Evolutionary conservation across 2,888 invertebrate genomes (phyloP).

Genomic region (Brachycybe producta): DNA sequence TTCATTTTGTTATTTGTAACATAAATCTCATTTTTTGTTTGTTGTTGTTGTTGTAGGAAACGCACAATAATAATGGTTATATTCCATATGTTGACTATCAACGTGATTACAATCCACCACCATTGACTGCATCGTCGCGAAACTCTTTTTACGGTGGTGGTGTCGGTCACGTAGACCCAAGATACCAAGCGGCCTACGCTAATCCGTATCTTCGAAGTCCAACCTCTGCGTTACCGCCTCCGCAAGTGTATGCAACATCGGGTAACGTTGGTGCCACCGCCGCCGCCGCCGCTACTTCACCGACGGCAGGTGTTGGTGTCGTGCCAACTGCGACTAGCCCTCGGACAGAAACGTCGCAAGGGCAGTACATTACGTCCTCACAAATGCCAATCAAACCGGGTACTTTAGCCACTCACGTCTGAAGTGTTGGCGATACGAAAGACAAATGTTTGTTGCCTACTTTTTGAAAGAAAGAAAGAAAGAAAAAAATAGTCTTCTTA

Average conservation of each 20-base stretch:
- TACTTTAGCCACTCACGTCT: constrained; percentile 53
- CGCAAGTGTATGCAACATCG: constrained; percentile 20
- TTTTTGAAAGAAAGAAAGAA: no score
- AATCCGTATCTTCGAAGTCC: constrained; percentile 68
- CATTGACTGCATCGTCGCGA: constrained; percentile 33
- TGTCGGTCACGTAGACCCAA: constrained; percentile 50
- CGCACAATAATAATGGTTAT: constrained; percentile 64
- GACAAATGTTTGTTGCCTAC: no score
- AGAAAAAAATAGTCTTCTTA: no score
- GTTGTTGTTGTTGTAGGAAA: constrained; percentile 21
- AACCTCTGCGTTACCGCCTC: constrained; percentile 42
- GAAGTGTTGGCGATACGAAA: no score
- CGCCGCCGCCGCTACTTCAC: constrained; percentile 20
- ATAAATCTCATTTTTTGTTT: no score
- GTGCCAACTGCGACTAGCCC: constrained; percentile 14
- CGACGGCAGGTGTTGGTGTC: constrained; percentile 24
- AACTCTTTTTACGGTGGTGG: constrained; percentile 24
- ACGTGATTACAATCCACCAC: constrained; percentile 70
- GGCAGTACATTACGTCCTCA: constrained; percentile 45
- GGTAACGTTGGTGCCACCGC: constrained; percentile 11
- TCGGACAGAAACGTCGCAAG: constrained; percentile 28
- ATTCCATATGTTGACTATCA: constrained; percentile 79
- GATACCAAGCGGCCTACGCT: constrained; percentile 71
- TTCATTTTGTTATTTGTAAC: no score
- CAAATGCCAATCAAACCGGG: constrained; percentile 45